Evolutionary conservation across 2,888 invertebrate genomes (phyloP).

Genomic region (Heliconius aoede): DNA sequence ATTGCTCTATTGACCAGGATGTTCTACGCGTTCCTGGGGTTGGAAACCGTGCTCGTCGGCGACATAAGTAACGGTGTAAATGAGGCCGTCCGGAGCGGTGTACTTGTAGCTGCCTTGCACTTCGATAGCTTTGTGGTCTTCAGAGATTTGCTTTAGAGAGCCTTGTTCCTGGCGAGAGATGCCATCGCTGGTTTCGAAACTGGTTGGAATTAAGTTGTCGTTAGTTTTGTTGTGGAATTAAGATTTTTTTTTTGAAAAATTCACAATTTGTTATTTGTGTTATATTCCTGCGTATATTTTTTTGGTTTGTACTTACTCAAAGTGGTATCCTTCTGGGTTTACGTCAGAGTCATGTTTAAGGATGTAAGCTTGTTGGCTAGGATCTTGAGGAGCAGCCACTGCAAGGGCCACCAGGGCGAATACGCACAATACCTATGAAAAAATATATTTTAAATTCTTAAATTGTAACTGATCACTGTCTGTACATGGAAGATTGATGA

Average conservation of each 20-base stretch:
- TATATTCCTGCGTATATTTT: neutral
- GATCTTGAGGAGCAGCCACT: slow-evolving; percentile 62
- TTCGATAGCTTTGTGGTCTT: slow-evolving; percentile 77
- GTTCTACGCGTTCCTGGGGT: slow-evolving; percentile 73
- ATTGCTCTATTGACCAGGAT: slow-evolving; percentile 54
- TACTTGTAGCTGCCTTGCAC: slow-evolving; percentile 82
- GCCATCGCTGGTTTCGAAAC: slow-evolving; percentile 82
- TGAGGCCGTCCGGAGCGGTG: slow-evolving; percentile 79
- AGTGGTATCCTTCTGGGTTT: slow-evolving; percentile 68
- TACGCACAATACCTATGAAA: slow-evolving; percentile 61
- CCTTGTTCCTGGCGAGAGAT: slow-evolving; percentile 80
- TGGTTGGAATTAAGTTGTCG: slow-evolving; percentile 44
- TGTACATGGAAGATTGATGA: no score
- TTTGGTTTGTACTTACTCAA: slow-evolving; percentile 61
- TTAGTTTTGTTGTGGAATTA: neutral
- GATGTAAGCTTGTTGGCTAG: slow-evolving; percentile 60
- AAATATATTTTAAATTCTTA: no score
- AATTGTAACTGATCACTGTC: no score
- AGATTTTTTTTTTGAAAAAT: no score
- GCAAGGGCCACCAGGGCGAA: slow-evolving; percentile 63
- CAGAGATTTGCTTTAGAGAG: slow-evolving; percentile 78
- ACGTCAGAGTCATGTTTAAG: slow-evolving; percentile 68
- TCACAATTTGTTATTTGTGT: neutral
- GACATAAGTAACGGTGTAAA: slow-evolving; percentile 80
- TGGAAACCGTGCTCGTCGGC: slow-evolving; percentile 85